Percentiles rank a stretch among this genome's conserved stretches.
phyloP scores from a whole-genome alignment of 2,797 vertebrate genomes.

The Parauchenoglanis punctatus region DNA sequence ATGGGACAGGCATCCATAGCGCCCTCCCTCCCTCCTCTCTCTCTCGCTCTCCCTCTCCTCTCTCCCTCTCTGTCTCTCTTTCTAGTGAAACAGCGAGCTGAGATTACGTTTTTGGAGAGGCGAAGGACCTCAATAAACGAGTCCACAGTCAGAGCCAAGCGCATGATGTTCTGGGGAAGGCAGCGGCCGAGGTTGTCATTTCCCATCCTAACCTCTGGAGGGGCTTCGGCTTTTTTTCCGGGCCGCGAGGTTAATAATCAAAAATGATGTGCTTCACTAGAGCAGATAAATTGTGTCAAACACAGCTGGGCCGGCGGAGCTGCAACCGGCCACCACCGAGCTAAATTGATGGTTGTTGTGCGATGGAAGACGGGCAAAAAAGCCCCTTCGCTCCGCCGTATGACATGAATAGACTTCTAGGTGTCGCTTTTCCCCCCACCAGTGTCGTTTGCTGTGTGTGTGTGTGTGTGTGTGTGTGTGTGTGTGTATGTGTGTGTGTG shows the following conservation, averaged over 20 bases:
- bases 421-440: conserved; percentile 56
- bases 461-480: conserved; percentile 30
- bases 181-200: conserved; percentile 77
- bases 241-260: conserved; percentile 76
- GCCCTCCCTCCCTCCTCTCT: conserved; percentile 54
- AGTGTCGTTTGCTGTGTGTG: conserved; percentile 54
- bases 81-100: conserved; percentile 38
- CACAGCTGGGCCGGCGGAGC: conserved; percentile 69
- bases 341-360: conserved; percentile 74
- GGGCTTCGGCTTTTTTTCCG: conserved; percentile 45
- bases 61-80: background rate
- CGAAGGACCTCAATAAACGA: background rate
- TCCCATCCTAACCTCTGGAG: conserved; percentile 73
- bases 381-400: conserved; percentile 69
- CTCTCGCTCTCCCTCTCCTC: background rate
- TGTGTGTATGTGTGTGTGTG: conserved; percentile 32
- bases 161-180: conserved; percentile 62
- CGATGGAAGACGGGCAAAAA: conserved; percentile 64
- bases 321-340: conserved; percentile 70
- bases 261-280: conserved; percentile 77
- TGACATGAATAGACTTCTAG: conserved; percentile 78
- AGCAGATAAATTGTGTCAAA: conserved; percentile 75
- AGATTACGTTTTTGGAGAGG: background rate
- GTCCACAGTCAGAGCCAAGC: conserved; percentile 11
- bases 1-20: conserved; percentile 77